A percentile compares a stretch with the other conserved stretches of the same genome.
These are phyloP conservation scores for Pedetes capensis DNA, from an alignment of 2,113 vertebrate genomes.

Conservation along the genomic window DNA sequence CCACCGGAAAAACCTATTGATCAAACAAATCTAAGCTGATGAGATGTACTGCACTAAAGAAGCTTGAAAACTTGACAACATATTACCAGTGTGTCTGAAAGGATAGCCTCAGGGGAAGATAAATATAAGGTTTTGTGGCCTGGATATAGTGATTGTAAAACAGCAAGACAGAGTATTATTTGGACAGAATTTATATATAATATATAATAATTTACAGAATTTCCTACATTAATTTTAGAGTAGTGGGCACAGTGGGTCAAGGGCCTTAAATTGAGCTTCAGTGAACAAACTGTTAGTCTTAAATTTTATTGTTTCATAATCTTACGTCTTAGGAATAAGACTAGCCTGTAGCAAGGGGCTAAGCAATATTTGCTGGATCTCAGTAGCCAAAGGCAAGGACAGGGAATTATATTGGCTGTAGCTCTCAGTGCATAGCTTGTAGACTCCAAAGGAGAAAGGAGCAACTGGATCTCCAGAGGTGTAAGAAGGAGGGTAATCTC, in stretches of 20 bases:
- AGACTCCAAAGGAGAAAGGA: neutral
- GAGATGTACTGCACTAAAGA: neutral
- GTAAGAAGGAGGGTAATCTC: neutral
- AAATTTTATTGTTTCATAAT: conserved; percentile 14
- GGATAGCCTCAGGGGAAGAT: neutral
- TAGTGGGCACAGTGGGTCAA: neutral
- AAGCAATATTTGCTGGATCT: neutral
- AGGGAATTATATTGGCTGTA: neutral
- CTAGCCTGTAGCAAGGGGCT: neutral
- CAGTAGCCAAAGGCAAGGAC: neutral
- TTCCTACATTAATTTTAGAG: neutral
- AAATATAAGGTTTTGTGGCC: neutral
- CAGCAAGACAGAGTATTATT: neutral
- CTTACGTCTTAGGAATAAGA: neutral
- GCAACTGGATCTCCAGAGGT: neutral
- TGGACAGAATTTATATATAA: neutral
- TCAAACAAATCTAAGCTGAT: neutral
- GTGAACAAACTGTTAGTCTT: neutral
- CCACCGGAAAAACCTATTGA: neutral
- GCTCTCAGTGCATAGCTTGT: neutral
- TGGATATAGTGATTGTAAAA: neutral
- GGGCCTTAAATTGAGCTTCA: neutral
- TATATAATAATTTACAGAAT: neutral
- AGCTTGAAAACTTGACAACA: neutral
- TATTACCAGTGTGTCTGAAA: neutral